Conservation (phyloP, 2,797 vertebrate species). For the Argya squamiceps region DNA sequence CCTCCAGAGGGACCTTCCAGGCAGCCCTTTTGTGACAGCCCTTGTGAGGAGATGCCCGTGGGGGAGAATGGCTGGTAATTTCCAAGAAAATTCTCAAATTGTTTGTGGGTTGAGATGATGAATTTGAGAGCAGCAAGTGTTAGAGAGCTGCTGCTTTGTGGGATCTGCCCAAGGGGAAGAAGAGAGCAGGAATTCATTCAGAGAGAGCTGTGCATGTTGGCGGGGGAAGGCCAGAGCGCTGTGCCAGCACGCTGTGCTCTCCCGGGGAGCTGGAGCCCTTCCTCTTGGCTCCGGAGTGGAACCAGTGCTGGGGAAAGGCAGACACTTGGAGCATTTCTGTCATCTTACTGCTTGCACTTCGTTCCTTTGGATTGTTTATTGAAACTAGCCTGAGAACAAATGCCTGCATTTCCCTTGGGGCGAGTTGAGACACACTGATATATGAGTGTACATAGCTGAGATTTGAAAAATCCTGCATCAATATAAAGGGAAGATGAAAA, state of each 20-base stretch:
- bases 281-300: background rate
- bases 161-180: background rate
- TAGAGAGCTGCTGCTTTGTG: background rate
- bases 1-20: background rate
- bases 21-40: background rate
- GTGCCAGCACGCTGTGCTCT: background rate
- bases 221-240: fast-evolving
- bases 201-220: background rate
- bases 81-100: background rate
- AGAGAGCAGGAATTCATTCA: background rate
- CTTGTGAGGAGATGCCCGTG: background rate
- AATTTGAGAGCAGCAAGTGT: background rate
- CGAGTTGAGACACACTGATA: fast-evolving
- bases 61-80: background rate
- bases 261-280: background rate
- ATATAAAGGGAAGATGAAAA: background rate
- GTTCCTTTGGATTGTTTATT: background rate
- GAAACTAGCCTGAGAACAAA: background rate
- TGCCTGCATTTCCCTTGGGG: background rate
- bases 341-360: background rate
- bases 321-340: background rate
- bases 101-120: background rate
- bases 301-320: background rate
- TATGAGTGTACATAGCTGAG: background rate
- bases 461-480: background rate